These are phyloP conservation scores for Spodoptera picta DNA, from an alignment of 2,888 invertebrate species.

Conservation along the genomic window DNA sequence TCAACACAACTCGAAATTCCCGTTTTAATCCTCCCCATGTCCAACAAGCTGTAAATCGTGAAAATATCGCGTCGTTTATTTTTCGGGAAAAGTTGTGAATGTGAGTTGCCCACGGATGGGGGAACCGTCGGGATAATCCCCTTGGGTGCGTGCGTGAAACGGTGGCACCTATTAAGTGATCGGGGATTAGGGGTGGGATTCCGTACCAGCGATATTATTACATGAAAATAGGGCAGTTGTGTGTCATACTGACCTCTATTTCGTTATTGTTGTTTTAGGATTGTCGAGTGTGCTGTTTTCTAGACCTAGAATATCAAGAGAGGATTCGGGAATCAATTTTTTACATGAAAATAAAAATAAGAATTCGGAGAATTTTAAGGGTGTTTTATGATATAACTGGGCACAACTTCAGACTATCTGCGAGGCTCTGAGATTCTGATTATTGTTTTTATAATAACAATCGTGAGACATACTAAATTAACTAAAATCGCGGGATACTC, in stretches of 20 bases:
- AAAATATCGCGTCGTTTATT: constrained; percentile 41
- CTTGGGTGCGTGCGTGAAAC: constrained; percentile 18
- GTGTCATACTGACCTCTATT: background rate
- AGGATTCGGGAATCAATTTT: no score
- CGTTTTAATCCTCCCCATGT: constrained; percentile 20
- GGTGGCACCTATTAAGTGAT: constrained; percentile 34
- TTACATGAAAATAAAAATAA: no score
- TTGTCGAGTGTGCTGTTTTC: no score
- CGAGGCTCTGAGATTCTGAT: no score
- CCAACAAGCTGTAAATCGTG: constrained; percentile 3
- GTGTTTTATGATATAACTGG: no score
- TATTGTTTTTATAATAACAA: no score
- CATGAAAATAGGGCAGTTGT: background rate
- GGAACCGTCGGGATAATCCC: constrained; percentile 27
- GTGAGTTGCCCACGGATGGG: background rate
- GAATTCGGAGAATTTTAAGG: no score
- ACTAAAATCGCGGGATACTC: no score
- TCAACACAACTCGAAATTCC: no score
- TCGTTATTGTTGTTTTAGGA: constrained; percentile 4
- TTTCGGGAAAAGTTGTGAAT: constrained; percentile 17
- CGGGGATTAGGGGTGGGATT: constrained; percentile 18
- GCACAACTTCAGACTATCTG: no score
- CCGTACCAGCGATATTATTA: background rate
- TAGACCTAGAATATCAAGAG: no score
- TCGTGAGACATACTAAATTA: no score